Evolutionary conservation across 2,888 invertebrate genomes (phyloP).

Genomic region (Ernsta delagoae): DNA sequence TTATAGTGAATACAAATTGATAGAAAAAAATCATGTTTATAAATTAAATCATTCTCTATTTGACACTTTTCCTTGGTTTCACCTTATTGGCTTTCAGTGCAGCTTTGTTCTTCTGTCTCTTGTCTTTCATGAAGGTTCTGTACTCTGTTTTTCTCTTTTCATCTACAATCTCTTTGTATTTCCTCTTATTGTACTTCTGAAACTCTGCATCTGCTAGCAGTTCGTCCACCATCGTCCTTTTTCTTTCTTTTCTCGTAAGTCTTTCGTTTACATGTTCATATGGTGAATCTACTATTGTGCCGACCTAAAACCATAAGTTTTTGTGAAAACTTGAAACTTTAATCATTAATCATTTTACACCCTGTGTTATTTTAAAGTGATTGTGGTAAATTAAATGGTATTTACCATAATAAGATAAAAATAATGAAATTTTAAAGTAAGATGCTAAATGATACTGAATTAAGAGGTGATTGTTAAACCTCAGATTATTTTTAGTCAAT

Average conservation of each 20-base stretch:
- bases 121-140: conserved; percentile 90
- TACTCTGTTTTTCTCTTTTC: conserved; percentile 88
- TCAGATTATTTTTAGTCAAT: too few species aligned
- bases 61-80: conserved; percentile 52
- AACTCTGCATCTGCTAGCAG: conserved; percentile 95
- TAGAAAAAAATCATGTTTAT: too few species aligned
- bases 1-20: too few species aligned
- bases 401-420: too few species aligned
- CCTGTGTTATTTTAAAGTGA: too few species aligned
- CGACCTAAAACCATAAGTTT: conserved; percentile 80
- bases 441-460: too few species aligned
- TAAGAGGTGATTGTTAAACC: too few species aligned
- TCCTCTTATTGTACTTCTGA: conserved; percentile 91
- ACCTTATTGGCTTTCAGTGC: conserved; percentile 70
- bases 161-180: conserved; percentile 91
- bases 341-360: too few species aligned
- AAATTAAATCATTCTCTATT: conserved; percentile 33
- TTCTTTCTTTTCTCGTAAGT: conserved; percentile 93
- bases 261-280: conserved; percentile 94
- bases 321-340: too few species aligned
- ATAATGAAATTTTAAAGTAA: too few species aligned
- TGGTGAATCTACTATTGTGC: conserved; percentile 92
- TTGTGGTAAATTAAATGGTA: too few species aligned
- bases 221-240: conserved; percentile 96
- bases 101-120: conserved; percentile 87